Conservation (phyloP, 2,797 vertebrate genomes). For the Propithecus perrieri region DNA sequence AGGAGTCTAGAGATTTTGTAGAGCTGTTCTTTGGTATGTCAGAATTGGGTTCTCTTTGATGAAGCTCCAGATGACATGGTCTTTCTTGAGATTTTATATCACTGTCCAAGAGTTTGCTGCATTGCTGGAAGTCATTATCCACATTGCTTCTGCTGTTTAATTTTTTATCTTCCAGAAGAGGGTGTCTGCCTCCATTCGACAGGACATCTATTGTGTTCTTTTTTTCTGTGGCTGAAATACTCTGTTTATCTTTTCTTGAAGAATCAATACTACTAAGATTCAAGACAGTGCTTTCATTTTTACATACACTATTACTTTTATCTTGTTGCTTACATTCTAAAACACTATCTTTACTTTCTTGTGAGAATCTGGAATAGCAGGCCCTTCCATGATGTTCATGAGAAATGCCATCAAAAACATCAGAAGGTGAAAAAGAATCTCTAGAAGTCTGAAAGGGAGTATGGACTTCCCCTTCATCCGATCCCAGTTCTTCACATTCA, state of each 20-base stretch:
- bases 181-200: slow-evolving; percentile 55
- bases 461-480: slow-evolving; percentile 92
- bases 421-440: slow-evolving; percentile 86
- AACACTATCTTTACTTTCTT: slow-evolving; percentile 79
- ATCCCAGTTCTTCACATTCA: slow-evolving; percentile 97
- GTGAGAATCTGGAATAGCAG: slow-evolving; percentile 76
- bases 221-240: slow-evolving; percentile 64
- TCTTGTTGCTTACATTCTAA: slow-evolving; percentile 72
- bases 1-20: slow-evolving; percentile 88
- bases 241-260: slow-evolving; percentile 66
- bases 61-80: slow-evolving; percentile 95
- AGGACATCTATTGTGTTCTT: slow-evolving; percentile 50
- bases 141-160: slow-evolving; percentile 61
- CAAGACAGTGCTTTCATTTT: slow-evolving; percentile 65
- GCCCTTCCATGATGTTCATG: slow-evolving; percentile 76
- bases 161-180: slow-evolving; percentile 71
- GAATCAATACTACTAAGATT: slow-evolving; percentile 43
- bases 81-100: slow-evolving; percentile 94
- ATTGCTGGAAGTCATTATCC: slow-evolving; percentile 73
- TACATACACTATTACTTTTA: slow-evolving; percentile 23
- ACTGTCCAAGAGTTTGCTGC: slow-evolving; percentile 80
- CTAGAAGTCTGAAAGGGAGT: slow-evolving; percentile 82
- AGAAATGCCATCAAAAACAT: slow-evolving; percentile 91
- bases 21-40: slow-evolving; percentile 87
- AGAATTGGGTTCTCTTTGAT: slow-evolving; percentile 89